Base-by-base conservation (phyloP, 2,113 vertebrate genomes). In the Motacilla alba region DNA sequence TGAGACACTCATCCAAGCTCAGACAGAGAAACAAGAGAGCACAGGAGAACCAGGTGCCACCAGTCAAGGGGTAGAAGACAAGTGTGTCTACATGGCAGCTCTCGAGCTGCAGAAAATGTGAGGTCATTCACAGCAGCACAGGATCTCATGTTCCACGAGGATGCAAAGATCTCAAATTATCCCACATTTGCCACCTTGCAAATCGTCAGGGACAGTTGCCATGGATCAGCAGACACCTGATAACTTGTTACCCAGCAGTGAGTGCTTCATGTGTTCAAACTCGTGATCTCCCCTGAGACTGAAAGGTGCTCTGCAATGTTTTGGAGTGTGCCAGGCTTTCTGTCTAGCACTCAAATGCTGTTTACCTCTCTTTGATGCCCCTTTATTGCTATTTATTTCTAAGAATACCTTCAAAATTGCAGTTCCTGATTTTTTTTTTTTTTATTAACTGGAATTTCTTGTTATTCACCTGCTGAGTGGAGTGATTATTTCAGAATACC, bases 151-250 rank as follows among this genome's bases (percentile, higher is more conserved):
- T 92, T 86, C 88, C 58, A 47, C 0, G 0, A 91, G 62, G 75
- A 44, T 43, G 41, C 31, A 41, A 70, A 87, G 35, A 58, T 59
- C 68, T 82, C 69, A 64, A 56, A 60, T 91, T 64, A 94, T 80
- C 59, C 88, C 50, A 66, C 72, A 43, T 47, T 23, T 18, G 43
- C 76, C 78, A 83, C 72, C 3, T 1, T 49, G 47, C 12, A 11
- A 90, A 88, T 83, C 79, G 70, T 43, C 59, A 77, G 72, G 82
- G 86, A 77, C 76, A 88, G 86, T 83, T 93, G 79, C 86, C 59
- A 74, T 67, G 90, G 89, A 50, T 92, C 72, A 78, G 79, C 55
- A 90, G 76, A 63, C 76, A 89, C 46, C 55, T 62, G 55, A 33
- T 92, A 83, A 88, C 83, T 83, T 81, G 58, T 69, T 88, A 62